phyloP scores from a whole-genome alignment of 2,797 vertebrate species.

The Phyllotis vaccarum region DNA sequence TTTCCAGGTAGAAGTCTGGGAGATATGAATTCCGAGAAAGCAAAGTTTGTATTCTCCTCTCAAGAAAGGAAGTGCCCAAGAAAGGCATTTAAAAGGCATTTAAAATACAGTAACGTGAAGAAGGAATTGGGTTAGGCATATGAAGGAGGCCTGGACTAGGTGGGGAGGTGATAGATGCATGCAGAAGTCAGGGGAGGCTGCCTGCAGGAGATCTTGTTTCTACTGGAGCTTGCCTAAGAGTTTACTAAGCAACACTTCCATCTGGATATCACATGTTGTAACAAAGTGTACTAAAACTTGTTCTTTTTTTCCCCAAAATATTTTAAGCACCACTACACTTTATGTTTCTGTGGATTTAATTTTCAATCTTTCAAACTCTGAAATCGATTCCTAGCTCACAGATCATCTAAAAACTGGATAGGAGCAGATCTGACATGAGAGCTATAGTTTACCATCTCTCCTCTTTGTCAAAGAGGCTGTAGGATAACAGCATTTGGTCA shows the following conservation, averaged over 20 bases:
- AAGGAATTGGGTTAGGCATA: rapidly evolving
- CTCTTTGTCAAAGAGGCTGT: slow-evolving; percentile 28
- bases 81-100: not conserved
- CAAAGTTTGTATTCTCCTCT: not conserved
- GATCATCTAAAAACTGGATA: not conserved
- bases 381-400: slow-evolving; percentile 20
- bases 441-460: not conserved
- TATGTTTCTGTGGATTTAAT: slow-evolving; percentile 11
- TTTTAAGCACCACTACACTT: not conserved
- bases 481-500: slow-evolving; percentile 8
- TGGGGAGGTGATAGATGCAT: not conserved
- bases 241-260: not conserved
- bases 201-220: not conserved
- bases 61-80: not conserved
- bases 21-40: slow-evolving; percentile 62
- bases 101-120: rapidly evolving
- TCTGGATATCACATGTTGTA: not conserved
- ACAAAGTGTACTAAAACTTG: not conserved
- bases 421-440: not conserved
- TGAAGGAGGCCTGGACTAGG: rapidly evolving
- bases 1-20: slow-evolving; percentile 61
- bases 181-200: too few species aligned
- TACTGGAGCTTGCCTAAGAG: not conserved
- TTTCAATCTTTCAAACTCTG: slow-evolving; percentile 9
- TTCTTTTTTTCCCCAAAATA: not conserved